These are phyloP conservation scores for Pseudomyrmex flavicornis DNA, from an alignment of 1,140 invertebrate genomes.

Conservation along the genomic window DNA sequence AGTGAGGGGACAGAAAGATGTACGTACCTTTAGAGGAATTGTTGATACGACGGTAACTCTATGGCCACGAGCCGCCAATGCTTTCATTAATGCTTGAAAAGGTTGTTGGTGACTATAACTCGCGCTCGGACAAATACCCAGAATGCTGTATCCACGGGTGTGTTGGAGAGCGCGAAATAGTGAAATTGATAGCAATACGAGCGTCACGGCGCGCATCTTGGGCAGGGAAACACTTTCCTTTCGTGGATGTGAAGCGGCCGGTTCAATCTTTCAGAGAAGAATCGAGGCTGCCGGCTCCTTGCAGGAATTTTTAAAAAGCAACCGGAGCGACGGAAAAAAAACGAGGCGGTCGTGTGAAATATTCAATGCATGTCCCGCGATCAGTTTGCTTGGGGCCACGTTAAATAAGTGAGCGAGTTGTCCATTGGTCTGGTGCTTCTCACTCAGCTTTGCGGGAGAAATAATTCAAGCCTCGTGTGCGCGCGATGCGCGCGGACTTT, in stretches of 20 bases:
- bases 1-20: not conserved
- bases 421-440: conserved; percentile 61
- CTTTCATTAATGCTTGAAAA: conserved; percentile 86
- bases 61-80: conserved; percentile 86
- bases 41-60: conserved; percentile 87
- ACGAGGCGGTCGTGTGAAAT: conserved; percentile 55
- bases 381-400: conserved; percentile 59
- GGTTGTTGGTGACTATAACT: conserved; percentile 87
- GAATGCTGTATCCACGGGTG: conserved; percentile 74
- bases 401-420: conserved; percentile 67
- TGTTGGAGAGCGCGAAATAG: conserved; percentile 30
- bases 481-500: conserved; percentile 26
- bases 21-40: conserved; percentile 82
- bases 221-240: conserved; percentile 22
- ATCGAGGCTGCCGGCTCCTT: conserved; percentile 56
- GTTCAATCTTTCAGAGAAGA: conserved; percentile 66
- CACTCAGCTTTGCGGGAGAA: conserved; percentile 53
- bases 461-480: conserved; percentile 61
- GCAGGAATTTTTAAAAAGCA: conserved; percentile 57
- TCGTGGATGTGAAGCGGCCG: conserved; percentile 47
- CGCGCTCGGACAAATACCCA: conserved; percentile 84
- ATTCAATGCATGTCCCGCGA: conserved; percentile 68
- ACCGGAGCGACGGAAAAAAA: conserved; percentile 15
- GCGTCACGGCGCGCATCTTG: conserved; percentile 52
- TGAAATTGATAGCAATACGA: conserved; percentile 49